Base-by-base conservation (phyloP, 2,797 vertebrate genomes). In the Megaceryle alcyon region DNA sequence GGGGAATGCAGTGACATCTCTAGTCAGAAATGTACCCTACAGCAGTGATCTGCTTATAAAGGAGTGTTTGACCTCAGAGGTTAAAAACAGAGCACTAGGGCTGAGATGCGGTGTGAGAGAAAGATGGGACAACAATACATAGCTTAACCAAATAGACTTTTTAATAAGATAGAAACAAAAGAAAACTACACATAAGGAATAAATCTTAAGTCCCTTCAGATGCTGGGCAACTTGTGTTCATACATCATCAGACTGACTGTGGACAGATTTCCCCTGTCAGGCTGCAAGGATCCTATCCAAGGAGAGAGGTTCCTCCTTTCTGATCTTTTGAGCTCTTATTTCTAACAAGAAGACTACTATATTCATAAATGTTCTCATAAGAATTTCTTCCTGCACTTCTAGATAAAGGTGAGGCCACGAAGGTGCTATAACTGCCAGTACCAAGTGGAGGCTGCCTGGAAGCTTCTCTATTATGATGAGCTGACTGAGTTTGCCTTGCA, bases 81-180 rank as follows among this genome's bases (percentile, higher is more conserved):
- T 35, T 35, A 35, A 35, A 35, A 35, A 35, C 1, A 22, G 29
- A 56, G 41, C 22, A 37, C 22, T 0, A 0, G 16, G 2, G 2
- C 10, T 31, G 56, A 79, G 12, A 3, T 29, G 8, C 1, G 3
- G 9, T 35, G 8, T 16, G 28, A 22, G 44, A 65, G 29, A 51
- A 26, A 80, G 22, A 60, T 20, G 5, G 18, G 9, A 18, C 33
- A 39, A 43, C 2, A 84, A 31, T 9, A 46, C 75, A 10, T 14
- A 49, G 5, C 9, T 56, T 46, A 70, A 33, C 17, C 49, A 90
- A 71, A 29, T 9, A 66, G 3, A 2, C 10, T 63, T 81, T 53
- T 83, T 9, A 39, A 35, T 48, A 69, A 29, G 19, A 31, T 7
- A 41, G 12, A 41, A 22, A 4, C 6, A 41, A 31, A 31, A 48